These are phyloP conservation scores for Epinotia brunnichana DNA, from an alignment of 2,888 invertebrate species.

Conservation along the genomic window DNA sequence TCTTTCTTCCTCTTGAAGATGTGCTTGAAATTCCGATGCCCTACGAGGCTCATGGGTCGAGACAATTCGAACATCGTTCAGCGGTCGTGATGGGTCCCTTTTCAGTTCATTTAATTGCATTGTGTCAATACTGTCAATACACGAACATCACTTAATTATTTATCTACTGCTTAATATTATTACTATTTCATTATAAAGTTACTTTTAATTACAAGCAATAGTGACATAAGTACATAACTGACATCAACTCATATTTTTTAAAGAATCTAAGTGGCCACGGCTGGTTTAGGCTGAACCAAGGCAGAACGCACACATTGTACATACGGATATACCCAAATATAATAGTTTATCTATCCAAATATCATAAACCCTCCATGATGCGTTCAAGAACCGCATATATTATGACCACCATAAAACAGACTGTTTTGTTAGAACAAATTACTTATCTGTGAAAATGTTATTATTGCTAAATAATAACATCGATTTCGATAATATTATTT, in stretches of 20 bases:
- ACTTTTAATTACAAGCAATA: slow-evolving; percentile 10
- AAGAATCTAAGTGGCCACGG: slow-evolving; percentile 27
- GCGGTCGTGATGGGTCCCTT: slow-evolving; percentile 19
- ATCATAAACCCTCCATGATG: too few species aligned
- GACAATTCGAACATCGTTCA: slow-evolving; percentile 17
- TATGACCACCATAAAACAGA: too few species aligned
- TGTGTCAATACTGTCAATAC: background rate
- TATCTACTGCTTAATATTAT: slow-evolving; percentile 23
- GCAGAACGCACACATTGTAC: background rate
- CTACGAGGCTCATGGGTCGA: background rate
- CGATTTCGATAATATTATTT: too few species aligned
- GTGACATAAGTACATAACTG: slow-evolving; percentile 6
- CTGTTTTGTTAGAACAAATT: too few species aligned
- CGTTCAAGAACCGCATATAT: too few species aligned
- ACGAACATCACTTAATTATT: slow-evolving; percentile 20
- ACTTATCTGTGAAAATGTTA: too few species aligned
- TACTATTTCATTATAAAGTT: slow-evolving; percentile 20
- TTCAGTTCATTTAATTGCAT: slow-evolving; percentile 28
- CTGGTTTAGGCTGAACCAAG: background rate
- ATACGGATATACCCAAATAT: background rate
- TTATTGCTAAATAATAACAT: too few species aligned
- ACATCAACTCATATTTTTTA: slow-evolving; percentile 11
- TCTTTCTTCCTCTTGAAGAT: background rate
- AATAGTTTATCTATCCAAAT: too few species aligned
- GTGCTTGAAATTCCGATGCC: background rate